Percentiles rank a stretch among this genome's conserved stretches.
phyloP scores from a whole-genome alignment of 2,888 invertebrate species.

The Leucozona laternaria region DNA sequence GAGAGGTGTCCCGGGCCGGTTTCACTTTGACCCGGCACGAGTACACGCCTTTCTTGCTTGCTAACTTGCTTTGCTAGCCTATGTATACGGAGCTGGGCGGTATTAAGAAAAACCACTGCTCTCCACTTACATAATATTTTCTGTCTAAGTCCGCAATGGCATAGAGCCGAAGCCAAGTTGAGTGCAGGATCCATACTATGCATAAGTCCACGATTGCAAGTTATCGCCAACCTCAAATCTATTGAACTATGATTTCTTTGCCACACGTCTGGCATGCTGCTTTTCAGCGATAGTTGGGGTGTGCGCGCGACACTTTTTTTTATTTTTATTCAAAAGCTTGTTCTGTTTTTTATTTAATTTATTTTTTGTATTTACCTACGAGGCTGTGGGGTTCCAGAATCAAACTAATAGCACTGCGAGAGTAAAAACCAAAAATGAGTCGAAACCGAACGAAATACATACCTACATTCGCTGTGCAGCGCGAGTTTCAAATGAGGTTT shows the following conservation, averaged over 20 bases:
- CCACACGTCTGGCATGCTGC: slow-evolving; percentile 72
- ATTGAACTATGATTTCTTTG: slow-evolving; percentile 75
- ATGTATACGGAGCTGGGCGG: background rate
- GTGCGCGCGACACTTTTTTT: slow-evolving; percentile 66
- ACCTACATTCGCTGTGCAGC: slow-evolving; percentile 34
- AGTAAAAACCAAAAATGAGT: slow-evolving; percentile 16
- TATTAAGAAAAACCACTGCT: slow-evolving; percentile 17
- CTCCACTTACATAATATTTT: slow-evolving; percentile 67
- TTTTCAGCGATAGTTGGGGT: slow-evolving; percentile 51
- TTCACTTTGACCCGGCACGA: slow-evolving; percentile 72
- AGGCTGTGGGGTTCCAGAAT: slow-evolving; percentile 35
- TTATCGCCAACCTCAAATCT: slow-evolving; percentile 62
- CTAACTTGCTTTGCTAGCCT: background rate
- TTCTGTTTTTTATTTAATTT: background rate
- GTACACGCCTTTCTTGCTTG: slow-evolving; percentile 67
- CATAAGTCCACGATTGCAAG: slow-evolving; percentile 40
- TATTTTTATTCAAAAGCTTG: background rate
- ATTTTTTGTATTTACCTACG: background rate
- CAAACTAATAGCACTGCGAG: slow-evolving; percentile 24
- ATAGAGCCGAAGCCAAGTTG: background rate
- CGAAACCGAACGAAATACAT: too few relatives aligned
- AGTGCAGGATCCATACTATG: slow-evolving; percentile 30
- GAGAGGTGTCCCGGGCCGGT: slow-evolving; percentile 22
- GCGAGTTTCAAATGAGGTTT: slow-evolving; percentile 39
- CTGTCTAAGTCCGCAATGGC: slow-evolving; percentile 28